Conservation (phyloP, 2,888 invertebrate species). For the Seira musarum region DNA sequence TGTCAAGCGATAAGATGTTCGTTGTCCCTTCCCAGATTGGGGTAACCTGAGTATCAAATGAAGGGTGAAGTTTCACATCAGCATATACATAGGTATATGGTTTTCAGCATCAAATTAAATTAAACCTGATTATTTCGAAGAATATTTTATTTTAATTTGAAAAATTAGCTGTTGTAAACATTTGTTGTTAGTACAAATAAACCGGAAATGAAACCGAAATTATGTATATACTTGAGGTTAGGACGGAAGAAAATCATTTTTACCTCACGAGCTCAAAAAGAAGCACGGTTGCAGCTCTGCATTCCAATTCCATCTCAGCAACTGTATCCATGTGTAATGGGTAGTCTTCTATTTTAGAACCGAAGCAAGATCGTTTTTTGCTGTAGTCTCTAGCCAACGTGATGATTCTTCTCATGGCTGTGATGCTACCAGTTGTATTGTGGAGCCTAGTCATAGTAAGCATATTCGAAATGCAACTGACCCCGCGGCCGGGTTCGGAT, state of each 20-base stretch:
- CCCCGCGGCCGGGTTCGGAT: conserved; percentile 74
- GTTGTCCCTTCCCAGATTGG: conserved; percentile 79
- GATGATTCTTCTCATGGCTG: conserved; percentile 74
- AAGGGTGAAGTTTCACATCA: too few species aligned
- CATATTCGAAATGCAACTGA: conserved; percentile 75
- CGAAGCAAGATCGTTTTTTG: conserved; percentile 74
- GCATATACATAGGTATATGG: too few species aligned
- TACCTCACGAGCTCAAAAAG: conserved; percentile 73
- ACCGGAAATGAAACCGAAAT: too few species aligned
- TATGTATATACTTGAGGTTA: too few species aligned
- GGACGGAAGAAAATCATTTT: conserved; percentile 3
- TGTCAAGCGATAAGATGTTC: conserved; percentile 75
- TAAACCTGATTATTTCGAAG: conserved; percentile 75
- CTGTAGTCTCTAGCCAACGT: conserved; percentile 75
- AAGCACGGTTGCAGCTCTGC: conserved; percentile 73
- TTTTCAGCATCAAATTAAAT: too few species aligned
- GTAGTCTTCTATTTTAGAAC: conserved; percentile 73
- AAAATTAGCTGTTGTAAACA: too few species aligned
- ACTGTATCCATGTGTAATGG: conserved; percentile 75
- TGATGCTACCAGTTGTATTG: conserved; percentile 73
- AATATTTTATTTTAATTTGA: too few species aligned
- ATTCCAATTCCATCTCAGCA: conserved; percentile 74
- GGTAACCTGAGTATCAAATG: conserved; percentile 74
- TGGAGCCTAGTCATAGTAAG: conserved; percentile 75
- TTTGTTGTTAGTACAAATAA: too few species aligned